These are phyloP conservation scores for Cantharis lateralis DNA, from an alignment of 2,888 invertebrate genomes.

Conservation along the genomic window DNA sequence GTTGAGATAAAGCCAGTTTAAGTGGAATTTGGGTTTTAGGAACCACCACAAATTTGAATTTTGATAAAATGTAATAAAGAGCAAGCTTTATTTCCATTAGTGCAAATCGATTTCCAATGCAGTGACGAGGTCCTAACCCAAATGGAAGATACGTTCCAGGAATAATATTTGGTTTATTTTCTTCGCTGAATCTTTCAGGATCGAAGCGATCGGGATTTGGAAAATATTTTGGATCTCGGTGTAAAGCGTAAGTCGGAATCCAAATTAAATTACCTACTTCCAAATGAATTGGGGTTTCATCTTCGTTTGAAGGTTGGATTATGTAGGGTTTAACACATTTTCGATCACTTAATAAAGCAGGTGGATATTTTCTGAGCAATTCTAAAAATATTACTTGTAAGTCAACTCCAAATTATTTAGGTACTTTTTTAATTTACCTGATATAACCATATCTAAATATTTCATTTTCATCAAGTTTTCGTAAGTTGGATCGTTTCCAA, in stretches of 20 bases:
- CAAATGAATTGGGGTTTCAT: slow-evolving; percentile 33
- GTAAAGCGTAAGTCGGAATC: slow-evolving; percentile 41
- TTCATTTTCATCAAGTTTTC: neutral
- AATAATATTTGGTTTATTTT: slow-evolving; percentile 59
- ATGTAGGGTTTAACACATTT: slow-evolving; percentile 37
- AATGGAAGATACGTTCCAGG: slow-evolving; percentile 52
- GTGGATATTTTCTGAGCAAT: slow-evolving; percentile 43
- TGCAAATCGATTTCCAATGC: slow-evolving; percentile 60
- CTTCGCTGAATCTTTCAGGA: slow-evolving; percentile 56
- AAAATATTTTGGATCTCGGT: slow-evolving; percentile 43
- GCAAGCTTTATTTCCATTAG: slow-evolving; percentile 42
- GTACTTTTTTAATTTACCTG: slow-evolving; percentile 14
- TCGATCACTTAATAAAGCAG: slow-evolving; percentile 35
- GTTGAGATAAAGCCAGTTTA: slow-evolving; percentile 28
- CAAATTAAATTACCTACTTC: slow-evolving; percentile 31
- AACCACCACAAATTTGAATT: slow-evolving; percentile 40
- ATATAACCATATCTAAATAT: slow-evolving; percentile 5
- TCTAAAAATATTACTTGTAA: slow-evolving; percentile 26
- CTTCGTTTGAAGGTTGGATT: slow-evolving; percentile 29
- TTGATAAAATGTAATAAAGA: slow-evolving; percentile 39
- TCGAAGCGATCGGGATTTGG: slow-evolving; percentile 46
- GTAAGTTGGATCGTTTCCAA: neutral
- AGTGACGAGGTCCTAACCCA: slow-evolving; percentile 64
- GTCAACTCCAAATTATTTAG: no score
- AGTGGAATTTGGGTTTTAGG: slow-evolving; percentile 43